Conservation (phyloP, 2,888 invertebrate genomes). For the Strigamia crassipes region DNA sequence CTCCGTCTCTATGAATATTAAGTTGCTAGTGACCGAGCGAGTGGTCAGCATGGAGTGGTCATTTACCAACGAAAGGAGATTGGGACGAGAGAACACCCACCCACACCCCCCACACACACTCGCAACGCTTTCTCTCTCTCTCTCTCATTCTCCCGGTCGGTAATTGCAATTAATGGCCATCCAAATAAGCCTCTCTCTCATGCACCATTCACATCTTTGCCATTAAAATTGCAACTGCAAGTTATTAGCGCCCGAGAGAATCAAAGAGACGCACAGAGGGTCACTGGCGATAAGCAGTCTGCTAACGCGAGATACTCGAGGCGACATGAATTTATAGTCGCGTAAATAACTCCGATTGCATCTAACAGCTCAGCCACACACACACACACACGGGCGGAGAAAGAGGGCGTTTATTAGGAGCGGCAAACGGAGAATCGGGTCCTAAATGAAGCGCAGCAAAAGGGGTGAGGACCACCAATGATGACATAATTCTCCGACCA, state of each 20-base stretch:
- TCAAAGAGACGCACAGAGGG: slow-evolving; percentile 36
- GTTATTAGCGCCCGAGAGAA: slow-evolving; percentile 38
- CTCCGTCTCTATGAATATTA: background rate
- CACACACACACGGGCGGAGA: background rate
- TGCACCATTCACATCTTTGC: slow-evolving; percentile 33
- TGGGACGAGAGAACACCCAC: background rate
- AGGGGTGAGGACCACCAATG: slow-evolving; percentile 25
- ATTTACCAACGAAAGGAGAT: slow-evolving; percentile 15
- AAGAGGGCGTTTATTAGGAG: slow-evolving; percentile 20
- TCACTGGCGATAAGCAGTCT: slow-evolving; percentile 28
- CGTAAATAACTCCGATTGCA: slow-evolving; percentile 47
- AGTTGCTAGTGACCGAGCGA: slow-evolving; percentile 28
- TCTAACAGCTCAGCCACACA: slow-evolving; percentile 42
- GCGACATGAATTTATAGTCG: slow-evolving; percentile 46
- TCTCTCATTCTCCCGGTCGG: background rate
- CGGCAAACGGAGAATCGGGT: background rate
- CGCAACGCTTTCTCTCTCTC: background rate
- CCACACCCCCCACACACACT: background rate
- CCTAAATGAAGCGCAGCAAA: slow-evolving; percentile 20
- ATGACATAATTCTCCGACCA: slow-evolving; percentile 17
- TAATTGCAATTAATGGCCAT: slow-evolving; percentile 35
- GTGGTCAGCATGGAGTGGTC: slow-evolving; percentile 19
- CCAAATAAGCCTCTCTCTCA: slow-evolving; percentile 31
- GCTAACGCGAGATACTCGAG: slow-evolving; percentile 42
- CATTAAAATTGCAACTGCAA: slow-evolving; percentile 41